These are phyloP conservation scores for Aulostomus chinensis DNA, from an alignment of 2,797 vertebrate species.

Conservation along the genomic window DNA sequence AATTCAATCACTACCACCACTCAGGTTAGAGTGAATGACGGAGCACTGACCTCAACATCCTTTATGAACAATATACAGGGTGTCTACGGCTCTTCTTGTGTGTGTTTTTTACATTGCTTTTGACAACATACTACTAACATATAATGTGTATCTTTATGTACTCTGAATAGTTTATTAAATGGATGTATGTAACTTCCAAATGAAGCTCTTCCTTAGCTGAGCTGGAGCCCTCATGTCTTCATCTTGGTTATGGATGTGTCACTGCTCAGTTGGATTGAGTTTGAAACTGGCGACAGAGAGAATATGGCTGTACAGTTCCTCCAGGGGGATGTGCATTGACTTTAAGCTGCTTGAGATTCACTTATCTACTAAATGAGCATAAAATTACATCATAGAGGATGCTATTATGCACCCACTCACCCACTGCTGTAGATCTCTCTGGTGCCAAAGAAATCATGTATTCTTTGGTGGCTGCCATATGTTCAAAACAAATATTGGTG, in stretches of 20 bases:
- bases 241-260: slow-evolving; percentile 45
- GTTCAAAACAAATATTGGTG: no score
- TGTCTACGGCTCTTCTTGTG: no score
- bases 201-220: slow-evolving; percentile 34
- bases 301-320: slow-evolving; percentile 59
- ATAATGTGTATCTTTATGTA: no score
- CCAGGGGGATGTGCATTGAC: slow-evolving; percentile 56
- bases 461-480: no score
- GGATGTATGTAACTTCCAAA: no score
- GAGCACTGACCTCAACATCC: slow-evolving; percentile 13
- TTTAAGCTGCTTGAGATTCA: slow-evolving; percentile 64
- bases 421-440: no score
- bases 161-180: no score
- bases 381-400: slow-evolving; percentile 63
- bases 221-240: slow-evolving; percentile 35
- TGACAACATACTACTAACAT: no score
- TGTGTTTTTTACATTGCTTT: no score
- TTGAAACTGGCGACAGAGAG: slow-evolving; percentile 49
- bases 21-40: slow-evolving; percentile 21
- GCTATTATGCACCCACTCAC: no score
- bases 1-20: slow-evolving; percentile 38
- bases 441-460: no score
- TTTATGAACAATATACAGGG: no score
- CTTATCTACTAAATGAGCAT: slow-evolving; percentile 72
- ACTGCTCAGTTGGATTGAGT: slow-evolving; percentile 46